Evolutionary conservation across 2,888 invertebrate genomes (phyloP).

Genomic region (Bedellia somnulentella): DNA sequence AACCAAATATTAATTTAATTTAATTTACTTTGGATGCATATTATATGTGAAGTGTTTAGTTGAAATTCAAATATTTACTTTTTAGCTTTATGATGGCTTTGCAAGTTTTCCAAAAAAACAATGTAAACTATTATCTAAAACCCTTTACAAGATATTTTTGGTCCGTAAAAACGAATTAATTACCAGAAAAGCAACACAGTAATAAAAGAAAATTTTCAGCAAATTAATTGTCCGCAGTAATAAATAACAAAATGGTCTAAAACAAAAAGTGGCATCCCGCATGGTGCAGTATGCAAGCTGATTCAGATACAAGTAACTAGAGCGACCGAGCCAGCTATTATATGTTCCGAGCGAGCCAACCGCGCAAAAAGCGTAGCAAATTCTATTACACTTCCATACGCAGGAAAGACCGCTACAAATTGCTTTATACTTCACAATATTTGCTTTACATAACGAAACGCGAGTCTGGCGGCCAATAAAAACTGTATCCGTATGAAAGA

Average conservation of each 20-base stretch:
- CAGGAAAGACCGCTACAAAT: slow-evolving; percentile 59
- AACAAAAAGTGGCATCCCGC: slow-evolving; percentile 27
- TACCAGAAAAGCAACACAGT: no score
- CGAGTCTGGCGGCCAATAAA: slow-evolving; percentile 28
- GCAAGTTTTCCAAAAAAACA: no score
- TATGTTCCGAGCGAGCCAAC: slow-evolving; percentile 32
- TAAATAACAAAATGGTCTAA: slow-evolving; percentile 1
- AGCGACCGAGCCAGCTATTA: slow-evolving; percentile 48
- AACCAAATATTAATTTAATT: no score
- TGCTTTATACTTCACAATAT: slow-evolving; percentile 52
- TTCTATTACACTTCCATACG: slow-evolving; percentile 58
- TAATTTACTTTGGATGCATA: no score
- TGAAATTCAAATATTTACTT: no score
- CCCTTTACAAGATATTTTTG: no score
- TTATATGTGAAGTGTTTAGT: no score
- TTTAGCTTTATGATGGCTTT: no score
- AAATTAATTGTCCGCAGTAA: no score
- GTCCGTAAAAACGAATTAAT: no score
- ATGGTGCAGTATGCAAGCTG: slow-evolving; percentile 29
- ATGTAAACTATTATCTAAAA: no score
- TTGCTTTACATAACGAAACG: slow-evolving; percentile 39
- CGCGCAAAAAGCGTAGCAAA: slow-evolving; percentile 57
- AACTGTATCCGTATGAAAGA: slow-evolving; percentile 25
- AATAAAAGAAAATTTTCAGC: no score
- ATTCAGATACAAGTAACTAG: slow-evolving; percentile 56